Evolutionary conservation across 2,113 vertebrate species (phyloP).

Genomic region (Condylura cristata): DNA sequence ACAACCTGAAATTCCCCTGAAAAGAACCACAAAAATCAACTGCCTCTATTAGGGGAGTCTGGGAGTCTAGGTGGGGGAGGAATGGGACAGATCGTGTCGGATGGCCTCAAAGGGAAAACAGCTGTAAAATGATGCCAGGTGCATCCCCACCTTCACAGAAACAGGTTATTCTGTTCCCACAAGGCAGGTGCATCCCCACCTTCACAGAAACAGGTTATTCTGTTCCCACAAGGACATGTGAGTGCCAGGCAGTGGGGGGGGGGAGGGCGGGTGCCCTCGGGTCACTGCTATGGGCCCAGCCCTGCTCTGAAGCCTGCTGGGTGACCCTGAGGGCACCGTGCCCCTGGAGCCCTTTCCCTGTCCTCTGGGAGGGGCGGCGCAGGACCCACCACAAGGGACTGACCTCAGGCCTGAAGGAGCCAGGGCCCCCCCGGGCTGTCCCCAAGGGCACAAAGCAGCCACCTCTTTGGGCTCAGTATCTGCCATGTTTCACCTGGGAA

Average conservation of each 20-base stretch:
- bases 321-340: background rate
- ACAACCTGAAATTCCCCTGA: background rate
- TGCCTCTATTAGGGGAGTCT: too few species aligned
- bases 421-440: background rate
- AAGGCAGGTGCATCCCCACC: too few species aligned
- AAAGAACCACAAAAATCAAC: background rate
- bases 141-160: background rate
- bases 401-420: background rate
- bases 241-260: background rate
- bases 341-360: background rate
- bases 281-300: background rate
- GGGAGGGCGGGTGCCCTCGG: fast-evolving
- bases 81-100: background rate
- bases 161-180: background rate
- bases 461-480: fast-evolving
- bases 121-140: background rate
- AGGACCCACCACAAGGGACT: background rate
- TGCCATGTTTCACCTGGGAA: background rate
- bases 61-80: too few species aligned
- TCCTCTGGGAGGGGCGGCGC: background rate
- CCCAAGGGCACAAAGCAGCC: fast-evolving
- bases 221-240: too few species aligned
- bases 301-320: background rate
- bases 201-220: too few species aligned
- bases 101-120: background rate